Percentiles rank a stretch among this genome's conserved stretches.
Evolutionary conservation across 1,140 invertebrate species (phyloP).

Genomic region (Halesus radiatus): DNA sequence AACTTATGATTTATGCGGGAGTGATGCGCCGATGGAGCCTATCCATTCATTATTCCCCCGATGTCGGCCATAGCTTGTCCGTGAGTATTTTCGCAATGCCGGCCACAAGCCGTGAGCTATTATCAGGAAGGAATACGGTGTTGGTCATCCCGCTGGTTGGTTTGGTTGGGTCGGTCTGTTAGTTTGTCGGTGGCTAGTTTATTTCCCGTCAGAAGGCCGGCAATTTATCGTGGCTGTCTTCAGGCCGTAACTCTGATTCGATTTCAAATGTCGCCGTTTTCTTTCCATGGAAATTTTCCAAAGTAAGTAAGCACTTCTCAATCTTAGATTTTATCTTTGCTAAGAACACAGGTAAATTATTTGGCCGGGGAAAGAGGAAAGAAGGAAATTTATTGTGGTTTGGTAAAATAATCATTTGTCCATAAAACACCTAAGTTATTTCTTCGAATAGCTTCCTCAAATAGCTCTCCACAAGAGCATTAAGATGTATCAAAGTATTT

Average conservation of each 20-base stretch:
- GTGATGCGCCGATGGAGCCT: slow-evolving; percentile 22
- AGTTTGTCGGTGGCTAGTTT: not conserved
- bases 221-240: slow-evolving; percentile 38
- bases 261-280: not conserved
- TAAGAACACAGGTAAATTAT: too few relatives aligned
- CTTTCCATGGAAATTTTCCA: too few relatives aligned
- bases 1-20: slow-evolving; percentile 45
- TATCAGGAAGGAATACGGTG: too few relatives aligned
- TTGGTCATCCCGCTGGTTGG: not conserved
- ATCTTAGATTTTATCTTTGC: too few relatives aligned
- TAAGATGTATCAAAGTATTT: too few relatives aligned
- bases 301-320: too few relatives aligned
- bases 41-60: slow-evolving; percentile 40
- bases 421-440: too few relatives aligned
- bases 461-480: too few relatives aligned
- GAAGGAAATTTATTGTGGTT: too few relatives aligned
- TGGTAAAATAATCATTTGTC: too few relatives aligned
- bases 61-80: not conserved
- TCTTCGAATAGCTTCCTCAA: too few relatives aligned
- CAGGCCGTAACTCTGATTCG: slow-evolving; percentile 14
- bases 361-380: too few relatives aligned
- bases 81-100: not conserved
- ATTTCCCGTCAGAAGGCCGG: slow-evolving; percentile 1
- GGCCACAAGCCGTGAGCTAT: not conserved
- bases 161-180: not conserved